Percentiles rank a stretch among this genome's conserved stretches.
Evolutionary conservation across 2,797 vertebrate species (phyloP).

Genomic region (Manis pentadactyla): DNA sequence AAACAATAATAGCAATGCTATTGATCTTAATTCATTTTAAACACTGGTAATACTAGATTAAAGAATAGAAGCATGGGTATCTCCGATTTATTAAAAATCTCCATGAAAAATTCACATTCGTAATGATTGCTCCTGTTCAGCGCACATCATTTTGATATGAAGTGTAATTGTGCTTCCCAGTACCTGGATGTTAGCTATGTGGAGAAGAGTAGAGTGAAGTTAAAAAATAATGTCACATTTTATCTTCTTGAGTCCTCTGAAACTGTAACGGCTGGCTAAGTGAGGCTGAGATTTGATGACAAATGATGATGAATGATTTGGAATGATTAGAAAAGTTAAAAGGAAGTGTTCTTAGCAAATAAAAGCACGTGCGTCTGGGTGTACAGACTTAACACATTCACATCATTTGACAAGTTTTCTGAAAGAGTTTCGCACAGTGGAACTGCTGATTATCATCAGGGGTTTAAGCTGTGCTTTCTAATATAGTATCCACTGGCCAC

Average conservation of each 20-base stretch:
- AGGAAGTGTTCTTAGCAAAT: constrained; percentile 36
- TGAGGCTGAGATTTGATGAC: constrained; percentile 29
- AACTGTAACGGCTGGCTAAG: constrained; percentile 20
- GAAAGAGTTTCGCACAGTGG: not conserved
- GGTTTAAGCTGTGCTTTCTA: not conserved
- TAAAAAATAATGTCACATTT: constrained; percentile 77
- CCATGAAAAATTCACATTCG: constrained; percentile 27
- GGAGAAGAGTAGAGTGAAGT: constrained; percentile 37
- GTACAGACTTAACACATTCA: not conserved
- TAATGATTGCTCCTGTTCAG: constrained; percentile 32
- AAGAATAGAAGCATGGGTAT: constrained; percentile 16
- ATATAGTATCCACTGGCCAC: not conserved
- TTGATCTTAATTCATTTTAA: constrained; percentile 56
- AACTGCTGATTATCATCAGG: not conserved
- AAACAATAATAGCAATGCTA: not conserved
- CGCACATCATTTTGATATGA: constrained; percentile 52
- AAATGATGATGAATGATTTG: constrained; percentile 55
- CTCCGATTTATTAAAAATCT: constrained; percentile 28
- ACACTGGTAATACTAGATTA: not conserved
- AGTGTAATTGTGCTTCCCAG: constrained; percentile 29
- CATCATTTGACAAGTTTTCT: not conserved
- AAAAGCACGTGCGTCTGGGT: not conserved
- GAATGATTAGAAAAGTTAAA: constrained; percentile 60
- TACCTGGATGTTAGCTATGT: constrained; percentile 50
- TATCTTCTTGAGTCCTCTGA: constrained; percentile 36